Base-by-base conservation (phyloP, 2,888 invertebrate species). In the Chorisops tibialis region DNA sequence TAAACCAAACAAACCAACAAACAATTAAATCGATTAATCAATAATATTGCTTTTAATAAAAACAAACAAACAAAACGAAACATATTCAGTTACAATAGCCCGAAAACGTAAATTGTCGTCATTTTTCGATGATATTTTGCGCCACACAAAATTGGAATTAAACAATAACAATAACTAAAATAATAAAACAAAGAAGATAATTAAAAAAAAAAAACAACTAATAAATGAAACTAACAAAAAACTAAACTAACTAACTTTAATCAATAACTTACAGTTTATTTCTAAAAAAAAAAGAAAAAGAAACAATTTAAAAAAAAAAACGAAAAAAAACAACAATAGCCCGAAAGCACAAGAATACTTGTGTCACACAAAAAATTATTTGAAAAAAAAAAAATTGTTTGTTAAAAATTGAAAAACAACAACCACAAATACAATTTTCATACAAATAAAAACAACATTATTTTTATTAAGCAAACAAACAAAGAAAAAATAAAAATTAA, bases 61-160 rank as follows among this genome's bases (percentile, higher is more conserved):
- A 22, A 18, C 22, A 47, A 49, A 38, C 4, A 24, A 30, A 30
- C 30, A 30, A 30, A 30, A 30, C 30, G 9, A 52, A 18, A 38
- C 22, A 16, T 39, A n/a, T 51, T 63, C 50, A 51, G 61, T 63
- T 63, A 54, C 63, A 63, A 63, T 63, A 63, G 63, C 63, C 63
- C 63, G 60, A 63, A 63, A 60, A 38, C 39, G 51, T 14, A 21
- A 61, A 54, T 39, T 38, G 30, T 30, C 9, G n/a, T n/a, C n/a
- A n/a, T 2, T 30, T 30, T 30, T 30, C 9, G 30, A 30, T 9
- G 30, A 30, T 16, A 47, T 47, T 47, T 38, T 22, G 19, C 37
- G 48, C 18, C 24, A 14, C 21, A 59, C 6, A 47, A 48, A 4
- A 61, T 50, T 21, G 11, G 41, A 24, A 1, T 41, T 39, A 39